Evolutionary conservation across 1,140 invertebrate genomes (phyloP).

Genomic region (Drosophila sp.): DNA sequence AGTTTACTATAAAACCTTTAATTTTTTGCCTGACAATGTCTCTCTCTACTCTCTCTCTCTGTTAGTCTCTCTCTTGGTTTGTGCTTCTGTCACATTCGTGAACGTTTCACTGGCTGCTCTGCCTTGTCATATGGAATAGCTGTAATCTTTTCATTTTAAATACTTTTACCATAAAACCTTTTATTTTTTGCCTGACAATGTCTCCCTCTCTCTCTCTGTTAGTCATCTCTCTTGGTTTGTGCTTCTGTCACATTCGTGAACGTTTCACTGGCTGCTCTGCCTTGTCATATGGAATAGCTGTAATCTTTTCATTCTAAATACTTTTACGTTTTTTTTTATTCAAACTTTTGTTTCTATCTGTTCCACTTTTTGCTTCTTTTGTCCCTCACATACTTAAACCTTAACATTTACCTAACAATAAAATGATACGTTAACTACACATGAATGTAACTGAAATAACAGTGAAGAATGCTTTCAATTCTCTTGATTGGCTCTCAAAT

Average conservation of each 20-base stretch:
- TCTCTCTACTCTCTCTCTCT: background rate
- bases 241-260: background rate
- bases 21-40: background rate
- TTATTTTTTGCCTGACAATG: background rate
- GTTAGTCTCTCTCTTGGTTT: background rate
- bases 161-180: background rate
- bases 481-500: slow-evolving; percentile 18
- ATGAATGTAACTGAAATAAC: slow-evolving; percentile 1
- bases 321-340: too few relatives aligned
- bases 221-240: background rate
- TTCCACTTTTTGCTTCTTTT: too few relatives aligned
- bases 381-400: background rate
- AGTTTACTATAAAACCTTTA: background rate
- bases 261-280: background rate
- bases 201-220: background rate
- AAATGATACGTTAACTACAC: background rate
- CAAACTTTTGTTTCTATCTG: too few relatives aligned
- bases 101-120: slow-evolving; percentile 5
- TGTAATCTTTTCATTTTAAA: too few relatives aligned
- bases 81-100: background rate
- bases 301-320: too few relatives aligned
- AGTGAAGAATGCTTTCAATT: slow-evolving; percentile 16
- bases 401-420: background rate
- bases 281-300: too few relatives aligned
- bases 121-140: background rate